A percentile compares a stretch with the other conserved stretches of the same genome.
These are phyloP conservation scores for Ceratitis capitata DNA, from an alignment of 1,140 invertebrate species.

Conservation along the genomic window DNA sequence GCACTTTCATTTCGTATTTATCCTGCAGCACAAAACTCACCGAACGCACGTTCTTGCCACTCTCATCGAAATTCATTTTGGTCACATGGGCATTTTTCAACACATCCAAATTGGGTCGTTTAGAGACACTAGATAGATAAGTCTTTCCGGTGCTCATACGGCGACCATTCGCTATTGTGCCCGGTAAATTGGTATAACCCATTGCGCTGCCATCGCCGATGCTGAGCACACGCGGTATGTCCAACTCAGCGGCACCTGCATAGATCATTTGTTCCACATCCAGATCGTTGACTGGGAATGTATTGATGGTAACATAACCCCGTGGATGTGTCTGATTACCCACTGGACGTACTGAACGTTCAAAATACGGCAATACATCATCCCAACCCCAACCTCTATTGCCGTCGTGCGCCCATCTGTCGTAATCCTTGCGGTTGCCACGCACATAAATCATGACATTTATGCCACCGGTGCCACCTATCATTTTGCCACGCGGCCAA, in stretches of 20 bases:
- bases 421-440: slow-evolving; percentile 71
- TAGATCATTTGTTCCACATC: slow-evolving; percentile 38
- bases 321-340: slow-evolving; percentile 58
- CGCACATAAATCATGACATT: slow-evolving; percentile 78
- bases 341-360: slow-evolving; percentile 58
- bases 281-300: slow-evolving; percentile 21
- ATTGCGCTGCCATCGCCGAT: slow-evolving; percentile 66
- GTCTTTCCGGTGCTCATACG: slow-evolving; percentile 68
- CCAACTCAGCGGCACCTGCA: slow-evolving; percentile 31
- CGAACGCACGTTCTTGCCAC: slow-evolving; percentile 74
- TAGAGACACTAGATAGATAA: slow-evolving; percentile 55
- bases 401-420: slow-evolving; percentile 71
- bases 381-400: slow-evolving; percentile 72
- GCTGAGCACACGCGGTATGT: slow-evolving; percentile 69
- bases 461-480: slow-evolving; percentile 74
- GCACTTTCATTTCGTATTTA: slow-evolving; percentile 66
- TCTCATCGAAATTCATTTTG: slow-evolving; percentile 74
- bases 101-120: slow-evolving; percentile 76
- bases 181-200: slow-evolving; percentile 62
- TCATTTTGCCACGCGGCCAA: slow-evolving; percentile 71
- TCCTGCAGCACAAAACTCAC: slow-evolving; percentile 75
- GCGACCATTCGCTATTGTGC: slow-evolving; percentile 69
- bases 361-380: slow-evolving; percentile 76
- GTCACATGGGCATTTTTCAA: slow-evolving; percentile 78
- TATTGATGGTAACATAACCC: slow-evolving; percentile 33